Conservation (phyloP, 2,888 invertebrate genomes). For the Penaeus monodon region DNA sequence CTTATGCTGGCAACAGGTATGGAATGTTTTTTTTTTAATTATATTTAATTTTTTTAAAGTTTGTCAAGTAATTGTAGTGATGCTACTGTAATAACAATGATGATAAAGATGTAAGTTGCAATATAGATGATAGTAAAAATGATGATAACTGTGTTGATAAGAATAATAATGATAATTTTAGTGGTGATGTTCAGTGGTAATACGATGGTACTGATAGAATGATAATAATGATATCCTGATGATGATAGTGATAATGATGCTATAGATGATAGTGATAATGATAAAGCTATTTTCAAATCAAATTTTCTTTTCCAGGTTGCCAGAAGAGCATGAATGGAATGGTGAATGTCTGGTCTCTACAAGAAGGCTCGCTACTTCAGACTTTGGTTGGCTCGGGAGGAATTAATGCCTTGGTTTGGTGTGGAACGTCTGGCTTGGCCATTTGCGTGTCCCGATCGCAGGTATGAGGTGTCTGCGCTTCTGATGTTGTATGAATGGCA, state of each 20-base stretch:
- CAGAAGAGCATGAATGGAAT: conserved; percentile 70
- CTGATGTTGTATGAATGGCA: not conserved
- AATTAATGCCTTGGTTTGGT: conserved; percentile 73
- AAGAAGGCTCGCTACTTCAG: conserved; percentile 75
- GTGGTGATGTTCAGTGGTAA: no score
- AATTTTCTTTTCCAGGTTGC: conserved; percentile 48
- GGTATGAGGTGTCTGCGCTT: conserved; percentile 57
- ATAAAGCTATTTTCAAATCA: not conserved
- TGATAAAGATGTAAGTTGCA: not conserved
- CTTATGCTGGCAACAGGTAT: conserved; percentile 74
- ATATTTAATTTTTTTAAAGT: not conserved
- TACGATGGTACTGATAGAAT: no score
- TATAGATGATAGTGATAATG: not conserved
- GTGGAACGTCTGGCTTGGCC: conserved; percentile 72
- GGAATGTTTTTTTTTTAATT: not conserved
- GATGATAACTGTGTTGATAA: not conserved
- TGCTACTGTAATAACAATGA: not conserved
- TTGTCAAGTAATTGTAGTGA: not conserved
- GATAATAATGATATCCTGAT: no score
- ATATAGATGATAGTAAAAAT: not conserved
- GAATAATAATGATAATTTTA: no score
- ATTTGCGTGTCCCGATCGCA: conserved; percentile 74
- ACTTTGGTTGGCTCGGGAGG: conserved; percentile 74
- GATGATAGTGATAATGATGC: no score
- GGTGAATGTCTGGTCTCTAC: conserved; percentile 76